Evolutionary conservation across 1,140 invertebrate genomes (phyloP).

Genomic region (Cecropterus lyciades): DNA sequence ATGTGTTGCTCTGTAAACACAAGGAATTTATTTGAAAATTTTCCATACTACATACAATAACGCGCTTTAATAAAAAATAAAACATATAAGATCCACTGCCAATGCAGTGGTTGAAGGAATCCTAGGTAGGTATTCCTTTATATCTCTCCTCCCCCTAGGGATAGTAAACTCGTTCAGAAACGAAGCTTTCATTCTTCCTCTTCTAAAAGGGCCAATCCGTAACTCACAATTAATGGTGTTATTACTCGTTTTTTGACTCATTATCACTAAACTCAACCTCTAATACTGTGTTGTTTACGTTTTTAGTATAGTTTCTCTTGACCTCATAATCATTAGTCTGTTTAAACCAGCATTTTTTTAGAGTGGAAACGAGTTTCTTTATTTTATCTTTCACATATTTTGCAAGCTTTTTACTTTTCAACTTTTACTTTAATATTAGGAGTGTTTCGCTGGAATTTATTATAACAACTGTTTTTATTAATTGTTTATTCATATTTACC

Average conservation of each 20-base stretch:
- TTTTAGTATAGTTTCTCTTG: constrained; percentile 28
- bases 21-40: too few relatives aligned
- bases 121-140: too few relatives aligned
- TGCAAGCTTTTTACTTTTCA: constrained; percentile 47
- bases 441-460: constrained; percentile 30
- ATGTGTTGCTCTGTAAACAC: too few relatives aligned
- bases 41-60: too few relatives aligned
- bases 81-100: too few relatives aligned
- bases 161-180: too few relatives aligned
- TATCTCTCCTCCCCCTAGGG: too few relatives aligned
- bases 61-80: too few relatives aligned
- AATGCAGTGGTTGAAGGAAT: too few relatives aligned
- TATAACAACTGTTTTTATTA: constrained; percentile 31
- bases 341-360: constrained; percentile 42
- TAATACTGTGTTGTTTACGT: constrained; percentile 50
- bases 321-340: constrained; percentile 30
- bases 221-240: constrained; percentile 52
- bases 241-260: constrained; percentile 47
- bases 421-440: constrained; percentile 39
- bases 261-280: constrained; percentile 48
- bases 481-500: constrained; percentile 41
- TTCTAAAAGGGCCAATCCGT: too few relatives aligned
- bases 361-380: constrained; percentile 52
- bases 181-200: too few relatives aligned
- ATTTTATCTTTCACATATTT: constrained; percentile 55